A percentile compares a stretch with the other conserved stretches of the same genome.
Conservation (phyloP, 1,140 invertebrate species). For the Hyles vespertilio region DNA sequence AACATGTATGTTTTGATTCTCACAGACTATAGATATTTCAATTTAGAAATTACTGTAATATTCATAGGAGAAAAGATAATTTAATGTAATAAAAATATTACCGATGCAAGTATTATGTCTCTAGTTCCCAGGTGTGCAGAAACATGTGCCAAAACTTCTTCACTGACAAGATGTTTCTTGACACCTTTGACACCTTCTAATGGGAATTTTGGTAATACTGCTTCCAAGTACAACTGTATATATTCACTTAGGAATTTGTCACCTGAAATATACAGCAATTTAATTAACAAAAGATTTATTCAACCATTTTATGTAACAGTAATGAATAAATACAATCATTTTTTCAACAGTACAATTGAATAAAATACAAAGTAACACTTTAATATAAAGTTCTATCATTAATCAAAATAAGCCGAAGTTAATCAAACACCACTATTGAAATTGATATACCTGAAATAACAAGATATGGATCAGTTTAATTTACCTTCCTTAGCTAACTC, state of each 20-base stretch:
- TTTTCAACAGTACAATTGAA: too few species aligned
- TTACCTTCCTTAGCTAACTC: constrained; percentile 82
- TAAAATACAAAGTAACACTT: too few species aligned
- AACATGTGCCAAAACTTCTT: constrained; percentile 82
- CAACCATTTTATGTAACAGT: too few species aligned
- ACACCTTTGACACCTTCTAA: constrained; percentile 80
- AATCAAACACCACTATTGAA: too few species aligned
- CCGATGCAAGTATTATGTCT: constrained; percentile 86
- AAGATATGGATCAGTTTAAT: neutral
- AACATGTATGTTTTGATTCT: neutral
- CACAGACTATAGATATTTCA: too few species aligned
- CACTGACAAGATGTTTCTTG: constrained; percentile 80
- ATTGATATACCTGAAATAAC: too few species aligned
- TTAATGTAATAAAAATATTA: constrained; percentile 65
- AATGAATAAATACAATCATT: too few species aligned
- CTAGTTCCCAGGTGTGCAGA: constrained; percentile 85
- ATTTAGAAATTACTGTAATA: too few species aligned
- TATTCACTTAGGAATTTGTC: constrained; percentile 64
- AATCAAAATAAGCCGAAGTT: too few species aligned
- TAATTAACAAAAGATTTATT: too few species aligned
- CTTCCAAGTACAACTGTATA: constrained; percentile 72
- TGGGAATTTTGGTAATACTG: constrained; percentile 83
- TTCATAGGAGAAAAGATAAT: too few species aligned
- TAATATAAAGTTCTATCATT: too few species aligned
- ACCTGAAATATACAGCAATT: constrained; percentile 37